Evolutionary conservation across 2,113 vertebrate genomes (phyloP).

Genomic region (Hiodon alosoides): DNA sequence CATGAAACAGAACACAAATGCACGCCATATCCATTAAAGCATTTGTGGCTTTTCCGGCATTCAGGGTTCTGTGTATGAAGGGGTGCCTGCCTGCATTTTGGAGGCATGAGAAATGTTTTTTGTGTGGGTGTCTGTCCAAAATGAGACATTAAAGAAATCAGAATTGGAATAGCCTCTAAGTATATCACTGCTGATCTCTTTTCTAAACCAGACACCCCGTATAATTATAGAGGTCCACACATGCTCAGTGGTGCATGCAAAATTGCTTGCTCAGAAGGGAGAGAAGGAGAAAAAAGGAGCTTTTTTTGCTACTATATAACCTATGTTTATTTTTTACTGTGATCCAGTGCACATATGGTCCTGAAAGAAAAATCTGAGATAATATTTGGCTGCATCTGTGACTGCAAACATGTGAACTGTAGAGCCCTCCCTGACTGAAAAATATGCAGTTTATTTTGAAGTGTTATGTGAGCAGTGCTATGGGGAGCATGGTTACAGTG

Average conservation of each 20-base stretch:
- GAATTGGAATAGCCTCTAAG: background rate
- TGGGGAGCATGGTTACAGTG: constrained; percentile 26
- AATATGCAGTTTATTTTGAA: constrained; percentile 33
- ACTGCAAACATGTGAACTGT: background rate
- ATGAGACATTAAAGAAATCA: background rate
- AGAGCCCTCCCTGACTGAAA: constrained; percentile 34
- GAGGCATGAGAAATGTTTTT: no score
- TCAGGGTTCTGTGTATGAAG: no score
- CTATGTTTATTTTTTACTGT: no score
- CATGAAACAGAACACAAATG: no score
- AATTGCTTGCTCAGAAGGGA: background rate
- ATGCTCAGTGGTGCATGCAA: background rate
- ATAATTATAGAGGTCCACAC: background rate
- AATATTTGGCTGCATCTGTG: background rate
- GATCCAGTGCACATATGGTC: no score
- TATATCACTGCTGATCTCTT: background rate
- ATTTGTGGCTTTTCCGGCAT: no score
- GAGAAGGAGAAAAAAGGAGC: background rate
- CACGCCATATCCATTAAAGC: no score
- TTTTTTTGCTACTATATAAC: background rate
- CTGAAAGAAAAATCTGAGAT: no score
- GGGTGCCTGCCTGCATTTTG: no score
- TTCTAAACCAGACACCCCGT: background rate
- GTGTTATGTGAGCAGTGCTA: constrained; percentile 44
- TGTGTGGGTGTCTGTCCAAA: background rate